Evolutionary conservation across 2,797 vertebrate species (phyloP).

Genomic region (Erpetoichthys calabaricus): DNA sequence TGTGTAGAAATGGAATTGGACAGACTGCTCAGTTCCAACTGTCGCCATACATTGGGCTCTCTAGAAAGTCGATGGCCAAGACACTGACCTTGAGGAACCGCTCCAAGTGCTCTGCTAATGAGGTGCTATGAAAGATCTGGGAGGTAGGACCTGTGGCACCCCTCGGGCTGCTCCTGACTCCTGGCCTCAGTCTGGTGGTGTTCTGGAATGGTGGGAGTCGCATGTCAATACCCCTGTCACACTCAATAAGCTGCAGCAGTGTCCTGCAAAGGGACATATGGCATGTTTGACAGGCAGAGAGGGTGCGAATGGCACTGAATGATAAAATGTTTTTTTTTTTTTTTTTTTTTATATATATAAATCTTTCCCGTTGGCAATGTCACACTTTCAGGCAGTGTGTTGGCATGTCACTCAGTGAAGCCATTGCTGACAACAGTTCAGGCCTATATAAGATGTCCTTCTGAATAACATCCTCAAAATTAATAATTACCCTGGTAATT

Average conservation of each 20-base stretch:
- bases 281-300: constrained; percentile 61
- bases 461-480: neutral
- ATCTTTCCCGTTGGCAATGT: constrained; percentile 54
- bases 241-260: constrained; percentile 58
- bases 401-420: constrained; percentile 53
- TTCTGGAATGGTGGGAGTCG: constrained; percentile 51
- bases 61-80: no score
- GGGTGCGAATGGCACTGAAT: constrained; percentile 62
- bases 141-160: no score
- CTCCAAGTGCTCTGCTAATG: no score
- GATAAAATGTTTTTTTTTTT: constrained; percentile 55
- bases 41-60: no score
- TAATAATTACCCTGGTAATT: no score
- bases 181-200: no score
- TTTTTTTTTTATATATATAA: no score
- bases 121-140: no score
- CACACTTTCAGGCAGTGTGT: constrained; percentile 52
- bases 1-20: no score
- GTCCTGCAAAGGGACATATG: constrained; percentile 64
- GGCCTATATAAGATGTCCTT: constrained; percentile 8
- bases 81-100: no score
- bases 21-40: no score
- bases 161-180: no score
- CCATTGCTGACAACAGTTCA: constrained; percentile 45
- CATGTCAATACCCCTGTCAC: constrained; percentile 66